A percentile compares a stretch with the other conserved stretches of the same genome.
These are phyloP conservation scores for Dryas iulia DNA, from an alignment of 1,140 invertebrate genomes.

Conservation along the genomic window DNA sequence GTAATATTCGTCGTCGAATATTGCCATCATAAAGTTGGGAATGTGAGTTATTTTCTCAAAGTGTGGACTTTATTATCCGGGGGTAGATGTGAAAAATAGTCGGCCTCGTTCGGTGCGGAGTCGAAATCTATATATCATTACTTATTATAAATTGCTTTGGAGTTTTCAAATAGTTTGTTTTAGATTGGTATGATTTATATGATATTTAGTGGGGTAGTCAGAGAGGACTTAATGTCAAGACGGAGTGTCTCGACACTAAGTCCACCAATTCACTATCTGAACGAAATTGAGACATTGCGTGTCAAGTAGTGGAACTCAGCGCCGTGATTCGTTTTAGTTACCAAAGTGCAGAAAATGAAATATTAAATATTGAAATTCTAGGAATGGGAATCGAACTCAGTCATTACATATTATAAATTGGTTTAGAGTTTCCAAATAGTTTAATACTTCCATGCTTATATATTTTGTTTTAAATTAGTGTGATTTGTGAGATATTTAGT, in stretches of 20 bases:
- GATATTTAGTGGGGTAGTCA: conserved; percentile 15
- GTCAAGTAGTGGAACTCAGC: no score
- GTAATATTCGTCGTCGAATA: conserved; percentile 66
- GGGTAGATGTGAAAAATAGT: conserved; percentile 55
- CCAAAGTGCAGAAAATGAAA: no score
- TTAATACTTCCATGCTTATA: conserved; percentile 34
- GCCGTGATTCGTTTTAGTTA: no score
- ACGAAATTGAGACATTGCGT: no score
- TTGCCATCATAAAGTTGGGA: conserved; percentile 67
- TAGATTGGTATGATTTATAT: conserved; percentile 51
- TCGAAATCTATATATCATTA: conserved; percentile 60
- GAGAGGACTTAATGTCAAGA: no score
- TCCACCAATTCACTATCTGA: no score
- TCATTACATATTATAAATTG: conserved; percentile 76
- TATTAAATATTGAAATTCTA: no score
- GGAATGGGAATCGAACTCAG: conserved; percentile 41
- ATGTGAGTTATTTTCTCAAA: conserved; percentile 68
- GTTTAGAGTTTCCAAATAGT: conserved; percentile 53
- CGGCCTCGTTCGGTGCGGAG: conserved; percentile 31
- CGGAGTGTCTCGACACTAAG: no score
- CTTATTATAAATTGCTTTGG: conserved; percentile 72
- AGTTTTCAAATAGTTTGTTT: conserved; percentile 51
- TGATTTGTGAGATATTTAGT: conserved; percentile 39
- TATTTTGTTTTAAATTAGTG: conserved; percentile 43
- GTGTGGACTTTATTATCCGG: conserved; percentile 68